Conservation (phyloP, 30 jellyfish, hydroid and myxozoan genomes). For the Aurelia coerulea region DNA sequence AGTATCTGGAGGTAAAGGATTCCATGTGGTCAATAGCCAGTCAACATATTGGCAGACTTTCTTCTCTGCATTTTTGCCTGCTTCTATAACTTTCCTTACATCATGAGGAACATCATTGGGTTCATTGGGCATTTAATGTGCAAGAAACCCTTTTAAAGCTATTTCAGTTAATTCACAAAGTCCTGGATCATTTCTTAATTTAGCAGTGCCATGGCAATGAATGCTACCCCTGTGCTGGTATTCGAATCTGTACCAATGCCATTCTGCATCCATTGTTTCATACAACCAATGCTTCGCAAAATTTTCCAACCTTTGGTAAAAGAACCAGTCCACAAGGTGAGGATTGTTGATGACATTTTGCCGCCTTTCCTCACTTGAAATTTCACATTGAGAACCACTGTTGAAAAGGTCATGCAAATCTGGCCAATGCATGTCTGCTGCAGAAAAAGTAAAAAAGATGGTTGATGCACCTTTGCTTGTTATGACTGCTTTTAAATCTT, state of each 20-base stretch:
- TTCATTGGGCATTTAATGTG: not conserved
- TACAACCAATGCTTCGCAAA: no score
- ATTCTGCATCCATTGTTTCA: no score
- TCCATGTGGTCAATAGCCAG: not conserved
- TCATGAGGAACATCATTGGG: not conserved
- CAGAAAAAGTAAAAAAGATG: no score
- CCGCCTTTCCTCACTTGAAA: no score
- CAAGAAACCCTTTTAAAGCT: not conserved
- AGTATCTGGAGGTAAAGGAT: not conserved
- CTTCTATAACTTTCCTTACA: not conserved
- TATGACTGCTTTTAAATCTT: not conserved
- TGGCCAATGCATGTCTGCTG: no score
- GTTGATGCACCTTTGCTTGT: no score
- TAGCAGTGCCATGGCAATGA: not conserved
- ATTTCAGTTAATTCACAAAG: conserved; percentile 21
- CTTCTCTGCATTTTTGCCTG: conserved; percentile 13
- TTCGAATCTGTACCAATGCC: no score
- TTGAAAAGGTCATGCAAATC: no score
- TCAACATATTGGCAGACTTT: conserved; percentile 22
- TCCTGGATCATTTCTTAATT: conserved; percentile 12
- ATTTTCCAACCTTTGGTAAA: no score
- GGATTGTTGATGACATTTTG: no score
- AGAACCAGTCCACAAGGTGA: no score
- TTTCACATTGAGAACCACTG: no score
- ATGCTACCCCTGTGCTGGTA: conserved; percentile 16